A percentile compares a stretch with the other conserved stretches of the same genome.
These are phyloP conservation scores for Hylyphantes graminicola DNA, from an alignment of 1,140 invertebrate genomes.

Conservation along the genomic window DNA sequence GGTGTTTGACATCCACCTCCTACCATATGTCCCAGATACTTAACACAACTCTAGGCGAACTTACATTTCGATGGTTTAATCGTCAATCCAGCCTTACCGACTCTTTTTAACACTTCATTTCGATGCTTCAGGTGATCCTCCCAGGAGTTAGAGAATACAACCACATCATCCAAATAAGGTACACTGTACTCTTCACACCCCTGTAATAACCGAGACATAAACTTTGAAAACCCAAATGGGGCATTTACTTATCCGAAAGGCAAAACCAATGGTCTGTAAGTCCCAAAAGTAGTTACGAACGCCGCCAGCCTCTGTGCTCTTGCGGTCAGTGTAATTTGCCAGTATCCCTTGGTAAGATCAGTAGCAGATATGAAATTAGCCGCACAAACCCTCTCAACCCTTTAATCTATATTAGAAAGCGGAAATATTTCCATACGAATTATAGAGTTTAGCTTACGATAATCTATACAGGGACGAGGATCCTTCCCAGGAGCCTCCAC, in stretches of 20 bases:
- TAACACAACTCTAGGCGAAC: background rate
- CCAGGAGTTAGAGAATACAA: constrained; percentile 15
- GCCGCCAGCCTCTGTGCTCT: too few species aligned
- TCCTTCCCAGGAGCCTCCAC: background rate
- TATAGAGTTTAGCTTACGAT: constrained; percentile 68
- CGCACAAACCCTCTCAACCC: constrained; percentile 48
- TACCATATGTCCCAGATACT: constrained; percentile 13
- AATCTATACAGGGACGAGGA: constrained; percentile 69
- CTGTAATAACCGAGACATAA: background rate
- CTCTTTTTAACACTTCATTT: background rate
- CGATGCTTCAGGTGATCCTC: constrained; percentile 18
- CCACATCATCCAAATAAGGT: background rate
- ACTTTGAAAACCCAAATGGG: background rate
- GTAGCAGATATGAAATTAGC: constrained; percentile 61
- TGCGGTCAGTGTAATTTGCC: constrained; percentile 67
- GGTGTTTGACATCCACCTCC: background rate
- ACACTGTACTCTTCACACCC: background rate
- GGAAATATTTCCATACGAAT: constrained; percentile 70
- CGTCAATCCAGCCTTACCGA: background rate
- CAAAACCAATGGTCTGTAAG: too few species aligned
- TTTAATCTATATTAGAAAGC: constrained; percentile 69
- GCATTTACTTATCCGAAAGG: too few species aligned
- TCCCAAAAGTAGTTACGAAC: too few species aligned
- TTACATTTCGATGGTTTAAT: background rate
- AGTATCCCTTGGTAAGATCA: constrained; percentile 70